Percentiles rank a stretch among this genome's conserved stretches.
phyloP scores from a whole-genome alignment of 1,140 invertebrate genomes.

The Hesperophylax magnus region DNA sequence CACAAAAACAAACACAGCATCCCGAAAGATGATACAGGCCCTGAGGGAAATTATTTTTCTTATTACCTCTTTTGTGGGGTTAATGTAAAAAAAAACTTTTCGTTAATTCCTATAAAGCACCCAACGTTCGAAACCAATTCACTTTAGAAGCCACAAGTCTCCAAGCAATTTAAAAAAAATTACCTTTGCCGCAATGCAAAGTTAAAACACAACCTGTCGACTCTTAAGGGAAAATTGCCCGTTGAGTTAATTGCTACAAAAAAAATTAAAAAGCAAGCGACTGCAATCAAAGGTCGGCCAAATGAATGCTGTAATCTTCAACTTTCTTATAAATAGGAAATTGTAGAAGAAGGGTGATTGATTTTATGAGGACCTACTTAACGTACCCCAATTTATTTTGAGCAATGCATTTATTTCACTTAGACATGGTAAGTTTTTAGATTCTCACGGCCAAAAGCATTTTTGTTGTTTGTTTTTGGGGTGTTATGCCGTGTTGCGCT shows the following conservation, averaged over 20 bases:
- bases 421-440: too few relatives aligned
- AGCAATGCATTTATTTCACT: too few relatives aligned
- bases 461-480: too few relatives aligned
- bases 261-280: neutral
- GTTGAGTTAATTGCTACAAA: slow-evolving; percentile 17
- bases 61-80: too few relatives aligned
- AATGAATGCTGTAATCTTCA: neutral
- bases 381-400: too few relatives aligned
- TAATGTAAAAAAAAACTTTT: too few relatives aligned
- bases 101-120: too few relatives aligned
- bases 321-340: neutral
- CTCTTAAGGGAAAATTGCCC: slow-evolving; percentile 12
- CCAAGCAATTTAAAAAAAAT: neutral
- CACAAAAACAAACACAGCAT: too few relatives aligned
- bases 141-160: neutral
- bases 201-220: neutral
- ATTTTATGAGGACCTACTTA: neutral
- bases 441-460: too few relatives aligned
- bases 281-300: neutral
- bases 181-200: slow-evolving; percentile 20
- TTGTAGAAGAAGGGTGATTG: neutral
- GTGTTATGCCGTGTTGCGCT: too few relatives aligned
- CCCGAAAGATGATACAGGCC: too few relatives aligned
- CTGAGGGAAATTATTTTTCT: too few relatives aligned
- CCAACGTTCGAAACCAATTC: neutral